phyloP scores from a whole-genome alignment of 2,113 vertebrate genomes.

The Crotalus horridus region DNA sequence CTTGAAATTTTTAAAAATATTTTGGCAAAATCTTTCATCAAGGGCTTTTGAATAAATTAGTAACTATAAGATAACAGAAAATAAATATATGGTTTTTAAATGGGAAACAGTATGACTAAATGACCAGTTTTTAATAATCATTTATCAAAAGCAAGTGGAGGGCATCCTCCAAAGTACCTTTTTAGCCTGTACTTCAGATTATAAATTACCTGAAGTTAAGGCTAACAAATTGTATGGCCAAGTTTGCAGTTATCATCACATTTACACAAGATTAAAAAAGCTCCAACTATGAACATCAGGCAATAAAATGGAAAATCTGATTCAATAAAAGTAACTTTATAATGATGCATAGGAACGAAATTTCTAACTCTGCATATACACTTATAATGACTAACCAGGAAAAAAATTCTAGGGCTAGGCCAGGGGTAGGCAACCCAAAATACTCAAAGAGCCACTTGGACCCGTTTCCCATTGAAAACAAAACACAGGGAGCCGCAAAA shows the following conservation, averaged over 20 bases:
- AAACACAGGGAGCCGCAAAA: too few relatives aligned
- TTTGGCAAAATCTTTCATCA: neutral
- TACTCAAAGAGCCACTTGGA: too few relatives aligned
- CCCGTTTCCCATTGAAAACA: too few relatives aligned
- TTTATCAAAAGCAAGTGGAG: neutral
- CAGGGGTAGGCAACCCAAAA: too few relatives aligned
- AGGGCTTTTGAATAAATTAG: neutral
- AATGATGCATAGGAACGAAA: neutral
- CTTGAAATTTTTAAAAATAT: neutral
- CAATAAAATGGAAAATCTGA: neutral
- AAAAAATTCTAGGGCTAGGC: neutral
- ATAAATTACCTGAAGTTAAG: neutral
- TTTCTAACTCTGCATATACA: neutral
- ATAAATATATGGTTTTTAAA: neutral
- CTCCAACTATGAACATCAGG: neutral
- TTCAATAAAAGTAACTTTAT: neutral
- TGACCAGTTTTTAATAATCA: neutral
- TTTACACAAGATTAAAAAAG: neutral
- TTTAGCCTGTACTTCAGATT: neutral
- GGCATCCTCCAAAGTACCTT: neutral
- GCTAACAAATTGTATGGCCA: neutral
- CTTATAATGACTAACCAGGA: neutral
- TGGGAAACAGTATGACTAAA: neutral
- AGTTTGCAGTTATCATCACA: neutral
- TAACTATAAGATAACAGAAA: neutral